Evolutionary conservation across 2,888 invertebrate species (phyloP), one percentile per base, ranked within the genome.

Genomic region (Microplitis manilae): DNA sequence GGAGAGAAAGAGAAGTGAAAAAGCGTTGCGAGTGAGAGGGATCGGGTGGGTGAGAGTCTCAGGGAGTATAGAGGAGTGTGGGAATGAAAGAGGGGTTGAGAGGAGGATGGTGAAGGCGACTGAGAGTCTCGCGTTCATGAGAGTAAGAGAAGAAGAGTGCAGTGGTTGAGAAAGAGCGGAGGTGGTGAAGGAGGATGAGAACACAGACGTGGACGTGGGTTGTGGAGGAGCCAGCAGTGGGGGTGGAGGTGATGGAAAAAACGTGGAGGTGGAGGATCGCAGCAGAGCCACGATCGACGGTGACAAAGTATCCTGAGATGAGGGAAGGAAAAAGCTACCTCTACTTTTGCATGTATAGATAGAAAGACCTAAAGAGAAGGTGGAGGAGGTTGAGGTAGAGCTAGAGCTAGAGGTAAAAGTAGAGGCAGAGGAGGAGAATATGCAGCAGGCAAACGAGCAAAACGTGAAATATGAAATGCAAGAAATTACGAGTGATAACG

Each of bases 301-400:
- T 85, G 84, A 85, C 85, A 82, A 82, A 85, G 85, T 82, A 84
- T 83, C 81, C 83, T 74, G 77, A 62, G 75, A 76, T 77, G 79
- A 77, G 78, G 77, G 80, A 79, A 79, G 75, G 80, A 79, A 81
- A 80, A 80, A 80, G 77, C 68, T 68, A 68, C 40, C 61, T 68
- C 15, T 60, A 78, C 75, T 65, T 65, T 30, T 60, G 6, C 50
- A 67, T 77, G 79, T 76, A 73, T 77, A 78, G 77, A 76, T 70
- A 75, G 59, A 68, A 39, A 65, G 64, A 75, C 61, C 6, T 40
- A 50, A 41, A 50, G 60, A 13, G 60, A 40, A 15, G 30, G 13
- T 13, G 13, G 50, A 50, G 50, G 39, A 70, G 67, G 60, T 30
- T 30, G 30, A 30, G 30, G 30, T 30, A 30, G 30, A 30, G 30